These are phyloP conservation scores for Scaptomyza caliginosa DNA, from an alignment of 2,888 invertebrate genomes.

Conservation along the genomic window DNA sequence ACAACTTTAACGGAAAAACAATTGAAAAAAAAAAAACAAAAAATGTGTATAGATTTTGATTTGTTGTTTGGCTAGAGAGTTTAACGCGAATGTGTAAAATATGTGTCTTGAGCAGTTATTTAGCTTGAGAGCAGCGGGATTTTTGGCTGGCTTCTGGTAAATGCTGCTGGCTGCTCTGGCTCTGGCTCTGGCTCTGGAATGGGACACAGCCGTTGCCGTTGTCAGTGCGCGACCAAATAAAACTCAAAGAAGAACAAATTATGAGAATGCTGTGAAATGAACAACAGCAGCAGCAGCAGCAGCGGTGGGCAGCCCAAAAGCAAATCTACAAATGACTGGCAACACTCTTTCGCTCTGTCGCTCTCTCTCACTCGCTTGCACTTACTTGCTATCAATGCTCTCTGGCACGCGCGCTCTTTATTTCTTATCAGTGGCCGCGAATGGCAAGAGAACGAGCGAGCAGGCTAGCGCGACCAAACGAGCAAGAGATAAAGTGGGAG, in stretches of 20 bases:
- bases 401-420: not conserved
- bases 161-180: not conserved
- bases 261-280: conserved; percentile 3
- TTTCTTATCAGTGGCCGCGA: conserved; percentile 47
- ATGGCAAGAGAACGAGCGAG: not conserved
- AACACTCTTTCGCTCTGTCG: conserved; percentile 13
- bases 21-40: too few species aligned
- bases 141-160: conserved; percentile 1
- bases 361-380: conserved; percentile 1
- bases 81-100: conserved; percentile 16
- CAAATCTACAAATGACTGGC: conserved; percentile 36
- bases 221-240: conserved; percentile 49
- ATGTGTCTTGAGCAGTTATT: not conserved
- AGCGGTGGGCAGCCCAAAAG: conserved; percentile 1
- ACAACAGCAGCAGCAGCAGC: too few species aligned
- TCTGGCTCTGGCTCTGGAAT: conserved; percentile 24
- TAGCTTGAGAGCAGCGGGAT: not conserved
- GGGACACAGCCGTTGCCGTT: conserved; percentile 51
- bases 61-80: not conserved
- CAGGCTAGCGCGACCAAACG: not conserved
- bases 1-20: not conserved
- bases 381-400: not conserved
- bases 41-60: not conserved
- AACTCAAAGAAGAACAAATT: conserved; percentile 24
- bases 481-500: too few species aligned